Conservation (phyloP, 2,888 invertebrate genomes). For the Timema podura region DNA sequence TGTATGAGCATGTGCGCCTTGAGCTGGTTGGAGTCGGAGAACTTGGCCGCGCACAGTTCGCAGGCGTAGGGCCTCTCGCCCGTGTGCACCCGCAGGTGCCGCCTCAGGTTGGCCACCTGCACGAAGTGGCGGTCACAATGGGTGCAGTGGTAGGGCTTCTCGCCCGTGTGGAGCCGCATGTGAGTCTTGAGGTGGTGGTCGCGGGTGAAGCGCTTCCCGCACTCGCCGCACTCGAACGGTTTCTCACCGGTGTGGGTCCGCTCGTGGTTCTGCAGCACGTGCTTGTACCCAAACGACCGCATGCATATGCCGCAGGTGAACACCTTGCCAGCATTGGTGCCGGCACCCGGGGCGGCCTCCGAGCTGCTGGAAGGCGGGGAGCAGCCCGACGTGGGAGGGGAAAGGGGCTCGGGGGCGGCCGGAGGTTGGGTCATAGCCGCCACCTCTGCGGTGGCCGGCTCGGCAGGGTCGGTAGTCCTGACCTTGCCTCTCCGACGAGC, state of each 20-base stretch:
- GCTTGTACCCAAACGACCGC: slow-evolving; percentile 89
- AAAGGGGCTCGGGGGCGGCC: slow-evolving; percentile 48
- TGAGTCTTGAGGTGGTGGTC: slow-evolving; percentile 93
- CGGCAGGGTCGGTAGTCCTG: neutral
- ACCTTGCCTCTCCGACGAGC: neutral
- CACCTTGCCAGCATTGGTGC: slow-evolving; percentile 60
- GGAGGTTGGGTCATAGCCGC: neutral
- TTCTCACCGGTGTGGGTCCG: slow-evolving; percentile 93
- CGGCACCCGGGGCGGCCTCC: slow-evolving; percentile 32
- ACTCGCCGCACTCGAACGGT: slow-evolving; percentile 88
- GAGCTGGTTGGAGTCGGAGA: slow-evolving; percentile 88
- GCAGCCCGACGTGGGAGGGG: slow-evolving; percentile 52
- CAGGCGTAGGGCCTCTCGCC: slow-evolving; percentile 89
- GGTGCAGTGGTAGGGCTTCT: slow-evolving; percentile 87
- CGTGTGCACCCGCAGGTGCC: slow-evolving; percentile 86
- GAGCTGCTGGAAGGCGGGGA: slow-evolving; percentile 13
- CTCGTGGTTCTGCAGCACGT: slow-evolving; percentile 91
- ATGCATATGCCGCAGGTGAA: slow-evolving; percentile 87
- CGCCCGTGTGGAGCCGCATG: slow-evolving; percentile 87
- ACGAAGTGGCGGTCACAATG: slow-evolving; percentile 91
- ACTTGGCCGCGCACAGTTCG: slow-evolving; percentile 77
- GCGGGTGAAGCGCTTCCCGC: slow-evolving; percentile 87
- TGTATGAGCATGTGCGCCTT: slow-evolving; percentile 87
- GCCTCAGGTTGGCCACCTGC: slow-evolving; percentile 85
- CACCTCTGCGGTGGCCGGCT: slow-evolving; percentile 9